phyloP scores from a whole-genome alignment of 2,888 invertebrate species.

The Sarcophaga caerulescens region DNA sequence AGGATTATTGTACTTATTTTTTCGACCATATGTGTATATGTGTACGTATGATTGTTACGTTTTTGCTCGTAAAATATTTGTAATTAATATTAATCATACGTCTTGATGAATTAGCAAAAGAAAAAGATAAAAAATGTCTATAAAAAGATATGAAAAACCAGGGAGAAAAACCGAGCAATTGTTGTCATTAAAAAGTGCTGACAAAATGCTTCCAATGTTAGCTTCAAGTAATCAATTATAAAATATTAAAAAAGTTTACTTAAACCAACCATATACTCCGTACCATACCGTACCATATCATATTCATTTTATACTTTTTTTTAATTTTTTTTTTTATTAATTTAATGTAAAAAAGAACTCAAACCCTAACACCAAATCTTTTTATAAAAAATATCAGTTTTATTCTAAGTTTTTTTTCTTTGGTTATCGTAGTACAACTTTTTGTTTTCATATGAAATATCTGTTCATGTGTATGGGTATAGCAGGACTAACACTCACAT shows the following conservation, averaged over 20 bases:
- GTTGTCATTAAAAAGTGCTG: conserved; percentile 30
- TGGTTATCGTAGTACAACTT: no score
- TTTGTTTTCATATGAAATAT: not conserved
- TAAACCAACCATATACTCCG: not conserved
- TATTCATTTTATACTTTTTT: no score
- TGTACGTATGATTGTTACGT: not conserved
- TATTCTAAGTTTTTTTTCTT: no score
- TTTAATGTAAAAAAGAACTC: conserved; percentile 3
- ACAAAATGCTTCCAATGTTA: conserved; percentile 6
- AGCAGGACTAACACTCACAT: not conserved
- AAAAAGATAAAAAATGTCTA: not conserved
- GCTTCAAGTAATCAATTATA: conserved; percentile 52
- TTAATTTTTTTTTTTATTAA: not conserved
- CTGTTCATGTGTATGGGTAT: not conserved
- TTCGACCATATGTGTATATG: no score
- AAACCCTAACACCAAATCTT: not conserved
- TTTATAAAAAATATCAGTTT: not conserved
- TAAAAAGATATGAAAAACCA: not conserved
- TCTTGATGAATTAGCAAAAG: conserved; percentile 8
- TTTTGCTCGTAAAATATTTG: not conserved
- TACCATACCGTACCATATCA: no score
- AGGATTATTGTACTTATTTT: no score
- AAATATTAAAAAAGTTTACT: not conserved
- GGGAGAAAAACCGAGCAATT: not conserved
- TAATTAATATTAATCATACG: conserved; percentile 52